Percentiles rank a stretch among this genome's conserved stretches.
Evolutionary conservation across 2,113 vertebrate genomes (phyloP).

Genomic region (Scytalopus superciliaris): DNA sequence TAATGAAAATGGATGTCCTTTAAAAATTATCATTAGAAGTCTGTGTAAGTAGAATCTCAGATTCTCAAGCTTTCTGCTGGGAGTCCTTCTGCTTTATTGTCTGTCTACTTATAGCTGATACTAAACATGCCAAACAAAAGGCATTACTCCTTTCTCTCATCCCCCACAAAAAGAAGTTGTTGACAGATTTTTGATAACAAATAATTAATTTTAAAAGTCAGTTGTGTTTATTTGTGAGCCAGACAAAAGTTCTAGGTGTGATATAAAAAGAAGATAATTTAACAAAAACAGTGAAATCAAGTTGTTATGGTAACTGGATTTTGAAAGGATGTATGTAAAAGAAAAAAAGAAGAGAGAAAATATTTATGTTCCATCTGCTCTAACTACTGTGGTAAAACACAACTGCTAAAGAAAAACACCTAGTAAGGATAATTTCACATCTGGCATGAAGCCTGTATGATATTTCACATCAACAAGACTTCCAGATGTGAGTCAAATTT

Average conservation of each 20-base stretch:
- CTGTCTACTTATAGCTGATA: conserved; percentile 35
- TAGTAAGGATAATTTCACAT: conserved; percentile 69
- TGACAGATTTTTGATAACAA: conserved; percentile 29
- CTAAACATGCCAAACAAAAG: conserved; percentile 31
- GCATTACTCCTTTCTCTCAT: neutral
- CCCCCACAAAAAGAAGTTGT: neutral
- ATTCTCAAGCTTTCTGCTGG: conserved; percentile 57
- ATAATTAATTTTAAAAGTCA: conserved; percentile 35
- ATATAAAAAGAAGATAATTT: conserved; percentile 49
- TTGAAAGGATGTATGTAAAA: conserved; percentile 24
- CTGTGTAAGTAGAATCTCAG: conserved; percentile 9
- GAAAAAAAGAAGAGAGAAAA: neutral
- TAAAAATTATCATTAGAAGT: conserved; percentile 59
- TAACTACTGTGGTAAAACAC: conserved; percentile 61
- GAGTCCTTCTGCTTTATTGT: conserved; percentile 47
- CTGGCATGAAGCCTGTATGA: conserved; percentile 37
- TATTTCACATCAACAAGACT: conserved; percentile 63
- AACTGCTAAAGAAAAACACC: conserved; percentile 49
- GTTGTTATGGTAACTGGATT: conserved; percentile 71
- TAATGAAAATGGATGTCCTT: conserved; percentile 42
- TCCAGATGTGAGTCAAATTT: conserved; percentile 43
- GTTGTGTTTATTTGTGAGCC: neutral
- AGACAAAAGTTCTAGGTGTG: conserved; percentile 33
- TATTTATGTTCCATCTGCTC: conserved; percentile 56
- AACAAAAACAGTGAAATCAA: conserved; percentile 45